These are phyloP conservation scores for Brachypodius melanocephalos DNA, from an alignment of 2,113 vertebrate genomes.

Conservation along the genomic window DNA sequence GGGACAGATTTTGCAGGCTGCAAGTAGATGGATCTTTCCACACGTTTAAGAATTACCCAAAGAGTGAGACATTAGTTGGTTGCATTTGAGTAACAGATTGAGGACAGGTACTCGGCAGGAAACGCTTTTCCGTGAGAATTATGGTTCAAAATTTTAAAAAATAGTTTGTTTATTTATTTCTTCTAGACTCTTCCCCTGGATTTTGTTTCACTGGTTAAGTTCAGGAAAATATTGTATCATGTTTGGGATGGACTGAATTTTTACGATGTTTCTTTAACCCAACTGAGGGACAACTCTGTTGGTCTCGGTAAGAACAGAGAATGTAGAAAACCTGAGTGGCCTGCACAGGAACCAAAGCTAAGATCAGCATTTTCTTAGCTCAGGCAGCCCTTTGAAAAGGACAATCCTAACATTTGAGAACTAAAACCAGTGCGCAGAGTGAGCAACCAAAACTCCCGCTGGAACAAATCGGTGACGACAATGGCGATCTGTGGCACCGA, in stretches of 20 bases:
- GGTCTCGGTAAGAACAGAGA: neutral
- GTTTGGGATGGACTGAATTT: neutral
- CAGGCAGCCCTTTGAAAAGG: neutral
- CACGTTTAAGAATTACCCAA: neutral
- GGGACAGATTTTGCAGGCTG: neutral
- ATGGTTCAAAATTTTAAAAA: neutral
- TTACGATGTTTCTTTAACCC: neutral
- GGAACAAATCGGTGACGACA: neutral
- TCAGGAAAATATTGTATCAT: neutral
- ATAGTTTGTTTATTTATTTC: neutral
- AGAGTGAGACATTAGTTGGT: neutral
- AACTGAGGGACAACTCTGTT: neutral
- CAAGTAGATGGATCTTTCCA: neutral
- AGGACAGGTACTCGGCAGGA: neutral
- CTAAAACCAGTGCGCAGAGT: neutral
- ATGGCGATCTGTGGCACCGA: fast-evolving
- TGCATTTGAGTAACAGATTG: neutral
- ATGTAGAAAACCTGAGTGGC: fast-evolving
- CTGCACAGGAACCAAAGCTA: neutral
- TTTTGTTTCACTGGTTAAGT: neutral
- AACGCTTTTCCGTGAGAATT: neutral
- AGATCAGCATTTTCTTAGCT: neutral
- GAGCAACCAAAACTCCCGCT: neutral
- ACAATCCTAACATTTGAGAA: neutral
- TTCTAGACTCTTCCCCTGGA: neutral